phyloP scores from a whole-genome alignment of 2,797 vertebrate genomes.

The Anas georgica region DNA sequence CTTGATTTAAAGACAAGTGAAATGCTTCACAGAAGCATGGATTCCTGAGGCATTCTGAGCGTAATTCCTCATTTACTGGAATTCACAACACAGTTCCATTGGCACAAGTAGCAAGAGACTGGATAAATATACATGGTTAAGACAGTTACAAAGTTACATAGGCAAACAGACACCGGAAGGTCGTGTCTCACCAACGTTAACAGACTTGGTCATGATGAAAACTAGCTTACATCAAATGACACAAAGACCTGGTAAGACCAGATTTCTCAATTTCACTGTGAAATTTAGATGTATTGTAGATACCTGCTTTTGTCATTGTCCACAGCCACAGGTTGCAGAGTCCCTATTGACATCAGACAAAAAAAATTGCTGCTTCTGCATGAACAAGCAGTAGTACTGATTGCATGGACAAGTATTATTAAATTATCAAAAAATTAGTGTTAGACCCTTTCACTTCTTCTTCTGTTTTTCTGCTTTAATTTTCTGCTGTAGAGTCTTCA shows the following conservation, averaged over 20 bases:
- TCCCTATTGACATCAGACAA: background rate
- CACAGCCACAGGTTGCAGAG: background rate
- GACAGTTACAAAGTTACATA: background rate
- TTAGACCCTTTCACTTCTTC: conserved; percentile 78
- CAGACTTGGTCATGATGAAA: background rate
- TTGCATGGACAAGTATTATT: background rate
- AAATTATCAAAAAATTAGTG: background rate
- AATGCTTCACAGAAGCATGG: conserved; percentile 52
- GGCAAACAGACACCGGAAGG: background rate
- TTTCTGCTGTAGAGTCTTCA: conserved; percentile 87
- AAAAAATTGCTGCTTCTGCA: background rate
- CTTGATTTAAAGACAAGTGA: background rate
- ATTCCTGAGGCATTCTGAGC: conserved; percentile 8
- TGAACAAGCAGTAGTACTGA: background rate
- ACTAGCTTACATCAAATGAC: background rate
- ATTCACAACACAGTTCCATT: background rate
- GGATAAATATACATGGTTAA: background rate
- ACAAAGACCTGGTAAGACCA: background rate
- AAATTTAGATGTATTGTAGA: background rate
- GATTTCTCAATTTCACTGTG: background rate
- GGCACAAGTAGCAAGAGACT: background rate
- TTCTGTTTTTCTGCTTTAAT: conserved; percentile 79
- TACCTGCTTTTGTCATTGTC: background rate
- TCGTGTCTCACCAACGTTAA: background rate
- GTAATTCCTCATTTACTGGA: background rate